phyloP scores from a whole-genome alignment of 2,797 vertebrate genomes.

The Sebastes oblongus region DNA sequence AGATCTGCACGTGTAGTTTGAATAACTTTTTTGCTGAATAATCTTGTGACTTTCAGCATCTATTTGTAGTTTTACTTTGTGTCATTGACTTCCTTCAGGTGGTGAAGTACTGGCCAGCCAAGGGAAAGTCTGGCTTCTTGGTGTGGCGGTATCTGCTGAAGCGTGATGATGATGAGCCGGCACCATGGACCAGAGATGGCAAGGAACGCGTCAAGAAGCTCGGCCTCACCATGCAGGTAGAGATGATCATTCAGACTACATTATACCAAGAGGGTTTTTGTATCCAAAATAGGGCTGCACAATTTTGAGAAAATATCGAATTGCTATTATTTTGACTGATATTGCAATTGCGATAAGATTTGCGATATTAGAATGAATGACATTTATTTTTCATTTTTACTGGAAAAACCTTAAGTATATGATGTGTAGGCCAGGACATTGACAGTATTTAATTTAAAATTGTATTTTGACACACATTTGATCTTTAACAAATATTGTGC shows the following conservation, averaged over 20 bases:
- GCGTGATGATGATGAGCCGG: constrained; percentile 92
- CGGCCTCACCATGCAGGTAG: constrained; percentile 94
- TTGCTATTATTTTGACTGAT: no score
- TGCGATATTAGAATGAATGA: no score
- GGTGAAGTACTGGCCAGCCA: constrained; percentile 97
- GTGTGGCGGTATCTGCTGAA: constrained; percentile 96
- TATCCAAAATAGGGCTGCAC: no score
- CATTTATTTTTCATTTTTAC: not conserved
- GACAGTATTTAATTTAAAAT: no score
- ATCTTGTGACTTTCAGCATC: not conserved
- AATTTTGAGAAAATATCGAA: no score
- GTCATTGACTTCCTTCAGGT: constrained; percentile 77
- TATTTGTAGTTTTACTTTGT: not conserved
- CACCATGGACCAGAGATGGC: constrained; percentile 95
- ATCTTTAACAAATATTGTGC: no score
- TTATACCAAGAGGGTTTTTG: not conserved
- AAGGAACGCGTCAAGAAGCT: constrained; percentile 95
- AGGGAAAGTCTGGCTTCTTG: constrained; percentile 95
- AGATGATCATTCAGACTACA: not conserved
- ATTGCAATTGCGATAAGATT: no score
- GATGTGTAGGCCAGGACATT: no score
- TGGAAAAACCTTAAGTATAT: no score
- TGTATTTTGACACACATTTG: no score
- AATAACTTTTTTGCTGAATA: not conserved
- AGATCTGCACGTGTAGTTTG: not conserved